Evolutionary conservation across 2,113 vertebrate genomes (phyloP).

Genomic region (Semicossyphus pulcher): DNA sequence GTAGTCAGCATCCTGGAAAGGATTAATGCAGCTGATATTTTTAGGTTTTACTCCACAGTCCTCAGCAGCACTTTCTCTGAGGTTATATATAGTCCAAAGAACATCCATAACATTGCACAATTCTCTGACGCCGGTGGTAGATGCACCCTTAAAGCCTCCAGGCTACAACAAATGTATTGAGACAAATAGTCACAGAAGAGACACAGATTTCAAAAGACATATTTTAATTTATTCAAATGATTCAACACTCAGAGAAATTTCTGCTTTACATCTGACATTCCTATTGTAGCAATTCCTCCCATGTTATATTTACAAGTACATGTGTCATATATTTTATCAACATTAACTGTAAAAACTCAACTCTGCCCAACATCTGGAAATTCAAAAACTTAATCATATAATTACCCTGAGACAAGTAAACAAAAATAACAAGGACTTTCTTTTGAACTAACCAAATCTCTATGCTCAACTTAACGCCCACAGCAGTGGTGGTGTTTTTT

Average conservation of each 20-base stretch:
- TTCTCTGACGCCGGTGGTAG: not conserved
- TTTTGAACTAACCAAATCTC: slow-evolving; percentile 47
- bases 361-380: slow-evolving; percentile 36
- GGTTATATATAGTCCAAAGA: slow-evolving; percentile 42
- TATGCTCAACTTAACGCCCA: slow-evolving; percentile 36
- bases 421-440: slow-evolving; percentile 38
- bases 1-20: slow-evolving; percentile 50
- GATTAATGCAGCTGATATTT: slow-evolving; percentile 66
- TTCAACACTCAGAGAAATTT: slow-evolving; percentile 47
- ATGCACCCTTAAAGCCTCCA: not conserved
- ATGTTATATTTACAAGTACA: slow-evolving; percentile 73
- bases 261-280: slow-evolving; percentile 58
- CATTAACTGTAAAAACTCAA: slow-evolving; percentile 71
- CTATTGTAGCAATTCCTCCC: slow-evolving; percentile 53
- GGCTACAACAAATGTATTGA: not conserved
- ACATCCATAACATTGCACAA: not conserved
- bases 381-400: slow-evolving; percentile 58
- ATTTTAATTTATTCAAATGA: slow-evolving; percentile 74
- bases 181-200: slow-evolving; percentile 17
- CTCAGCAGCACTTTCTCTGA: slow-evolving; percentile 31
- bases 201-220: slow-evolving; percentile 71
- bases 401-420: slow-evolving; percentile 68
- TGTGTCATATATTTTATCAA: slow-evolving; percentile 41
- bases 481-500: slow-evolving; percentile 16
- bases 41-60: slow-evolving; percentile 67